A percentile compares a stretch with the other conserved stretches of the same genome.
Conservation (phyloP, 2,888 invertebrate species). For the Thymelicus acteon region DNA sequence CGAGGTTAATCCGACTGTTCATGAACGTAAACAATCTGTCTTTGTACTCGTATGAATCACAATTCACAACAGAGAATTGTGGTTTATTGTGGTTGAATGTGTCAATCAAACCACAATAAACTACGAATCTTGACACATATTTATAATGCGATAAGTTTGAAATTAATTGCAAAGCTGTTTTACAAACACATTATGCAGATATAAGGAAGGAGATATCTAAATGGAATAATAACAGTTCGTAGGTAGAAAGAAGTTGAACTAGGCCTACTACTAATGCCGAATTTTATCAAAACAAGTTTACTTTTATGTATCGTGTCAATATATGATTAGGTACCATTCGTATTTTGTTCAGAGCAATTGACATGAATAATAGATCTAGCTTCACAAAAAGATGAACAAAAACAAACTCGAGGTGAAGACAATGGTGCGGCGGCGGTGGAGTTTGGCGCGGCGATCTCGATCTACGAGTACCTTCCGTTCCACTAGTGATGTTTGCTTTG, state of each 20-base stretch:
- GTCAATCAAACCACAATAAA: neutral
- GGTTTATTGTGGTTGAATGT: slow-evolving; percentile 3
- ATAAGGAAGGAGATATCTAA: no score
- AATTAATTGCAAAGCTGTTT: no score
- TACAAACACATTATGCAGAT: no score
- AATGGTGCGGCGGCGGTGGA: slow-evolving; percentile 13
- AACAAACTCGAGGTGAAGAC: slow-evolving; percentile 9
- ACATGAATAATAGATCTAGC: slow-evolving; percentile 11
- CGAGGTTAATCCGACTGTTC: neutral
- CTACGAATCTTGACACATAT: neutral
- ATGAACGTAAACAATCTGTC: neutral
- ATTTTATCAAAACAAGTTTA: no score
- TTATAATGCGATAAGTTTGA: neutral
- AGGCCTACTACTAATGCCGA: no score
- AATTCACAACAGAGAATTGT: slow-evolving; percentile 5
- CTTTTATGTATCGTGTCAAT: neutral
- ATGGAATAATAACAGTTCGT: no score
- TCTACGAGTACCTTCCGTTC: slow-evolving; percentile 4
- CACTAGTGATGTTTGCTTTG: slow-evolving; percentile 15
- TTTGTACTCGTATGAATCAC: slow-evolving; percentile 1
- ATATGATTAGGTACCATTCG: neutral
- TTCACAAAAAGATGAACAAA: slow-evolving; percentile 17
- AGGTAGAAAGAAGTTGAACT: no score
- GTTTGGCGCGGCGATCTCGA: slow-evolving; percentile 19
- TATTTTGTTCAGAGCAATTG: slow-evolving; percentile 15